Evolutionary conservation across 2,113 vertebrate species (phyloP).

Genomic region (Galbula dea): DNA sequence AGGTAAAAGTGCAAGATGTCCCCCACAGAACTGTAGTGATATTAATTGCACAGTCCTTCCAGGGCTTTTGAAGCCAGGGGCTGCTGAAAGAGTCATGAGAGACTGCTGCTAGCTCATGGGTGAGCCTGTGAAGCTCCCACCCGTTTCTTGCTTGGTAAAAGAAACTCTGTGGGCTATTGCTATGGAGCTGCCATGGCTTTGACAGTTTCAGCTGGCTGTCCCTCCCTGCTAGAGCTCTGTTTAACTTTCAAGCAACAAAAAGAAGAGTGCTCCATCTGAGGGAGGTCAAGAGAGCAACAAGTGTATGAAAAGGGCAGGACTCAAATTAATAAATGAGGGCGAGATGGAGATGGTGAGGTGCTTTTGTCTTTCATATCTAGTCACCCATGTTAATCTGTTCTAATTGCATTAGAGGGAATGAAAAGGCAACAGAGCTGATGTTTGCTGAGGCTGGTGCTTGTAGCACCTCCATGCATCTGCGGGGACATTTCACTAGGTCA

Average conservation of each 20-base stretch:
- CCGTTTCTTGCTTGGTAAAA: background rate
- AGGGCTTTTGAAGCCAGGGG: background rate
- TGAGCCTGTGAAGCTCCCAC: background rate
- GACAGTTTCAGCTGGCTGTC: background rate
- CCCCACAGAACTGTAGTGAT: background rate
- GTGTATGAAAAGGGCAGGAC: slow-evolving; percentile 3
- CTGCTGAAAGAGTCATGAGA: background rate
- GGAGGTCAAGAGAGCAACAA: slow-evolving; percentile 14
- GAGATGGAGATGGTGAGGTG: background rate
- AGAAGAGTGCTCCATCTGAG: background rate
- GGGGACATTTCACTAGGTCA: background rate
- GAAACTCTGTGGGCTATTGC: background rate
- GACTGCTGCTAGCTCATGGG: background rate
- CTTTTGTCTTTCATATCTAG: slow-evolving; percentile 36
- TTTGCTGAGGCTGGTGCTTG: background rate
- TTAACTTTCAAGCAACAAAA: background rate
- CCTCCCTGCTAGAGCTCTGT: background rate
- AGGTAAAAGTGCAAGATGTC: background rate
- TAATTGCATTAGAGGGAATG: slow-evolving; percentile 48
- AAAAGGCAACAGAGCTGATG: background rate
- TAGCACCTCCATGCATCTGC: background rate
- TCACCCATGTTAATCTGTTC: slow-evolving; percentile 56
- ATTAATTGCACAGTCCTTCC: background rate
- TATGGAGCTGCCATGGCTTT: background rate
- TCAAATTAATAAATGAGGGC: slow-evolving; percentile 22